Percentiles rank a stretch among this genome's conserved stretches.
Evolutionary conservation across 2,888 invertebrate species (phyloP).

Genomic region (Beris chalybata): DNA sequence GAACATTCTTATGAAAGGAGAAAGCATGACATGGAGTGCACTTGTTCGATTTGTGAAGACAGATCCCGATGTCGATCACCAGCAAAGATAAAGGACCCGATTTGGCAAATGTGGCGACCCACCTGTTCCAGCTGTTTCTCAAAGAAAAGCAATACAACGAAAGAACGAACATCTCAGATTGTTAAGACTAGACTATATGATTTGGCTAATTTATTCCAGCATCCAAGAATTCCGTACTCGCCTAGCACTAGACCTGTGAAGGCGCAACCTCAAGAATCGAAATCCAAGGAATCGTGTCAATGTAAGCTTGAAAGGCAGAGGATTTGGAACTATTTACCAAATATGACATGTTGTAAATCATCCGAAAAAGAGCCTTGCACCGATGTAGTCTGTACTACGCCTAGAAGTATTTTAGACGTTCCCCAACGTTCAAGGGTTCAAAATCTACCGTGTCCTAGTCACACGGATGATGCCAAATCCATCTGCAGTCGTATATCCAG

Average conservation of each 20-base stretch:
- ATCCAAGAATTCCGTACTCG: constrained; percentile 1
- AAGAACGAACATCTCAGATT: neutral
- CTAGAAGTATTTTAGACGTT: neutral
- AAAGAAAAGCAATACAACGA: too few species aligned
- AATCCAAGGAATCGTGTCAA: neutral
- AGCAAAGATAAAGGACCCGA: too few species aligned
- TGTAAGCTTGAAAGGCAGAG: neutral
- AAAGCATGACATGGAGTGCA: too few species aligned
- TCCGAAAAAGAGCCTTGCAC: too few species aligned
- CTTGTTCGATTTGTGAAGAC: too few species aligned
- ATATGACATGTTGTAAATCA: too few species aligned
- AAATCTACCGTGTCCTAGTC: neutral
- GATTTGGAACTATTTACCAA: too few species aligned
- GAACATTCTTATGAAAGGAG: too few species aligned
- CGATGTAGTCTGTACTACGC: neutral
- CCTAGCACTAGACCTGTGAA: neutral
- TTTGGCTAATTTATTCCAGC: neutral
- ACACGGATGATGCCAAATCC: neutral
- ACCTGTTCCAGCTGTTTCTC: too few species aligned
- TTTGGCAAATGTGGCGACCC: too few species aligned
- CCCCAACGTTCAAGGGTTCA: neutral
- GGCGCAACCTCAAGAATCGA: neutral
- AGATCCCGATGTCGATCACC: too few species aligned
- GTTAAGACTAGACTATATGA: neutral
- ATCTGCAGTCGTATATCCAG: neutral